Conservation (phyloP, 2,113 vertebrate species). For the Eudyptes chrysolophus region DNA sequence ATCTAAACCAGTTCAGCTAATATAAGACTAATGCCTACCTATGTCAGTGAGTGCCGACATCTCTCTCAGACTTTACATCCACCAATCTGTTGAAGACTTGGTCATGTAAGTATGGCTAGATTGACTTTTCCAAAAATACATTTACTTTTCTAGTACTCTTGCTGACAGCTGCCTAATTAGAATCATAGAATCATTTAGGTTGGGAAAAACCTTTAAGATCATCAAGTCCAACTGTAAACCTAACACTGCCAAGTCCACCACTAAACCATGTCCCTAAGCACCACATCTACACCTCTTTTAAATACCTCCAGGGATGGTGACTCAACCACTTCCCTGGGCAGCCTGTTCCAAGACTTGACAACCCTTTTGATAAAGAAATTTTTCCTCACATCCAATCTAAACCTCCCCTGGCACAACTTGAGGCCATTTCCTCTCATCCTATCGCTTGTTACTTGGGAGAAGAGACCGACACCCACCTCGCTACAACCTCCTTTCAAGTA, state of each 20-base stretch:
- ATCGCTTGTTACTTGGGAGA: too few species aligned
- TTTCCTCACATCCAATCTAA: background rate
- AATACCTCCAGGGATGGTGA: background rate
- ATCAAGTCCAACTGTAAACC: background rate
- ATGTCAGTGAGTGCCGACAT: background rate
- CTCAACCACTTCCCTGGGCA: background rate
- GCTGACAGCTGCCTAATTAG: background rate
- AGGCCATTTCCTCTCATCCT: background rate
- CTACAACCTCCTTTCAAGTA: too few species aligned
- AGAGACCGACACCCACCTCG: too few species aligned
- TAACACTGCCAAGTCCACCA: background rate
- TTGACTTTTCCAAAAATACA: background rate
- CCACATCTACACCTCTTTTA: background rate
- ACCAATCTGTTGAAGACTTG: constrained; percentile 38
- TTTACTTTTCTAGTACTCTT: background rate
- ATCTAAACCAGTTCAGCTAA: background rate
- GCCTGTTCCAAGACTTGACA: background rate
- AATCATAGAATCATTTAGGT: background rate
- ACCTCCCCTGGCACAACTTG: background rate
- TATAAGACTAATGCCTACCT: constrained; percentile 3
- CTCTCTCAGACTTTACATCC: background rate
- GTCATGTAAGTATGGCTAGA: background rate
- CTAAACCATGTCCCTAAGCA: background rate
- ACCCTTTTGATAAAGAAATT: fast-evolving
- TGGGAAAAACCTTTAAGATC: background rate